Evolutionary conservation across 2,888 invertebrate genomes (phyloP).

Genomic region (Ethmia dodecea): DNA sequence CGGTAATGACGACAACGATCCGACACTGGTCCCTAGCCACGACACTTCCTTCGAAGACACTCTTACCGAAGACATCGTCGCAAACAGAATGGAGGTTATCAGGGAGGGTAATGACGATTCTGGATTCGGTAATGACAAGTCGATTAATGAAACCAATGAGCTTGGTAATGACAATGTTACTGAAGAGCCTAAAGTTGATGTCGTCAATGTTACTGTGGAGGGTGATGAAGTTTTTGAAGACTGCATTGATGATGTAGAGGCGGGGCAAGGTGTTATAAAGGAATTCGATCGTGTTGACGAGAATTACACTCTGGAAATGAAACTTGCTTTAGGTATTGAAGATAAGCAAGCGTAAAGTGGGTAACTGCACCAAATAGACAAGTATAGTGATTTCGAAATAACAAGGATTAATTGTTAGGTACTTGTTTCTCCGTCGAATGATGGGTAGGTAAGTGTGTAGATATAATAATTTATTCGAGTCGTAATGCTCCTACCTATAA

Average conservation of each 20-base stretch:
- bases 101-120: conserved; percentile 24
- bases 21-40: conserved; percentile 43
- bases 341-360: conserved; percentile 15
- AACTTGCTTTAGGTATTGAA: conserved; percentile 49
- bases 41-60: conserved; percentile 53
- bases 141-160: conserved; percentile 2
- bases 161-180: conserved; percentile 6
- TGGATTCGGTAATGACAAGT: conserved; percentile 26
- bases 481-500: too few species aligned
- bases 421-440: too few species aligned
- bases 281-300: conserved; percentile 40
- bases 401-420: too few species aligned
- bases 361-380: too few species aligned
- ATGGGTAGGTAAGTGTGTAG: too few species aligned
- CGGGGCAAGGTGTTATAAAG: conserved; percentile 14
- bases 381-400: too few species aligned
- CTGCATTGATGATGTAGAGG: conserved; percentile 38
- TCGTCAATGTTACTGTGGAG: conserved; percentile 18
- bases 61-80: conserved; percentile 39
- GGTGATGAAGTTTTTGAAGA: conserved; percentile 54
- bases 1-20: conserved; percentile 43
- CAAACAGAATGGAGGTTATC: conserved; percentile 17
- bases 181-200: conserved; percentile 8
- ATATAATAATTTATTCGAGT: too few species aligned
- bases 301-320: conserved; percentile 65